Percentiles rank a stretch among this genome's conserved stretches.
Evolutionary conservation across 2,797 vertebrate genomes (phyloP).

Genomic region (Pipistrellus kuhlii): DNA sequence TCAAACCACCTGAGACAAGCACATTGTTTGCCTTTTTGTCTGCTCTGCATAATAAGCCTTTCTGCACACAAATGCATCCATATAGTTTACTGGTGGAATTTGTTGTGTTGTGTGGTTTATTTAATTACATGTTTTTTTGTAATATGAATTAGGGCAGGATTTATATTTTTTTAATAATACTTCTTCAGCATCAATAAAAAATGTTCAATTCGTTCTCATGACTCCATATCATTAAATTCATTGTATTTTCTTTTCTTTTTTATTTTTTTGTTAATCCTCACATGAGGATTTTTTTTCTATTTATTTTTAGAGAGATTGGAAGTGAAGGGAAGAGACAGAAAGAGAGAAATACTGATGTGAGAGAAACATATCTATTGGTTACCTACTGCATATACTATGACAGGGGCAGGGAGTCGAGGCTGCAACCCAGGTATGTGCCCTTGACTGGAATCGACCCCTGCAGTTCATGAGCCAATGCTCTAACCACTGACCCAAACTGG

Average conservation of each 20-base stretch:
- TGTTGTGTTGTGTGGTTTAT: background rate
- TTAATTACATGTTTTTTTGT: background rate
- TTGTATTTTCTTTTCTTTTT: background rate
- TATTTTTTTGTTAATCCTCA: too few species aligned
- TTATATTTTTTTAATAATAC: background rate
- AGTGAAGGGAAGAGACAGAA: too few species aligned
- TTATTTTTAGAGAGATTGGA: too few species aligned
- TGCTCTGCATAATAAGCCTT: background rate
- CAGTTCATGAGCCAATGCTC: too few species aligned
- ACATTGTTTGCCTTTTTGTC: background rate
- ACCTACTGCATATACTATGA: too few species aligned
- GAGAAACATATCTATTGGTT: too few species aligned
- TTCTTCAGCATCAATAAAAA: background rate
- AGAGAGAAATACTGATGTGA: too few species aligned
- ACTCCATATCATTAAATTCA: background rate
- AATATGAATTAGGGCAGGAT: background rate
- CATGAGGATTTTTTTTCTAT: too few species aligned
- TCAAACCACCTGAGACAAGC: background rate
- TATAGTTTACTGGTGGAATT: background rate
- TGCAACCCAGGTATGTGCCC: too few species aligned
- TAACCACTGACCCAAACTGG: too few species aligned
- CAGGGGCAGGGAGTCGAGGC: too few species aligned
- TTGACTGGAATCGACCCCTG: too few species aligned
- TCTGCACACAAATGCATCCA: background rate
- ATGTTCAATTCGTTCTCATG: background rate